Evolutionary conservation across 2,797 vertebrate species (phyloP).

Genomic region (Enteromius treurensis): DNA sequence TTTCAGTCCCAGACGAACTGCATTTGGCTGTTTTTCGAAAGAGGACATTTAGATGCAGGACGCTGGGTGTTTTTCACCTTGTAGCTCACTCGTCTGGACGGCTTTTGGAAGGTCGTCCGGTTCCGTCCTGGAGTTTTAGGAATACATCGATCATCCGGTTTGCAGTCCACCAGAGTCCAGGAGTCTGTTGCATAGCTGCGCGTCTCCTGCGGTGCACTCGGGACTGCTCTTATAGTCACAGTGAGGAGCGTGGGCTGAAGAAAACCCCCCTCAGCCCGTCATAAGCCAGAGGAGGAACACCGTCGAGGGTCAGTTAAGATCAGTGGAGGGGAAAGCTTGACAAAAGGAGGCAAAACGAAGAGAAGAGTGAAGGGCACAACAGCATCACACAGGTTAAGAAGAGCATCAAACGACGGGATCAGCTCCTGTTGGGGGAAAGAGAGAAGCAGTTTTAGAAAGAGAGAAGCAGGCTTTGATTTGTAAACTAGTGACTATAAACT

Average conservation of each 20-base stretch:
- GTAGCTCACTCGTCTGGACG: constrained; percentile 12
- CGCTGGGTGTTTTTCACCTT: constrained; percentile 11
- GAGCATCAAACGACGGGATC: constrained; percentile 39
- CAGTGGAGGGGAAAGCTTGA: constrained; percentile 33
- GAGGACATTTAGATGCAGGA: constrained; percentile 44
- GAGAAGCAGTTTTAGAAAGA: constrained; percentile 18
- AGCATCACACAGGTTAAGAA: constrained; percentile 24
- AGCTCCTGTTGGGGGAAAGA: constrained; percentile 41
- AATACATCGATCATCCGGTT: constrained; percentile 20
- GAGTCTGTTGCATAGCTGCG: constrained; percentile 32
- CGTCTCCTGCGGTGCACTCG: constrained; percentile 12
- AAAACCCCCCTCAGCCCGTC: constrained; percentile 26
- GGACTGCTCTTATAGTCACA: constrained; percentile 29
- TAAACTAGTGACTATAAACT: constrained; percentile 17
- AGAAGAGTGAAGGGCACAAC: constrained; percentile 27
- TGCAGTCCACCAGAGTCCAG: not conserved
- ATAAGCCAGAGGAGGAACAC: constrained; percentile 22
- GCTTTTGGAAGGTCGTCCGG: constrained; percentile 34
- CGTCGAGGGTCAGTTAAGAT: constrained; percentile 5
- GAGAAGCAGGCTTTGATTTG: constrained; percentile 38
- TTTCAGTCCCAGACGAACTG: constrained; percentile 66
- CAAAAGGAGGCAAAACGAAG: constrained; percentile 7
- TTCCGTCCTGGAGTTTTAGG: constrained; percentile 19
- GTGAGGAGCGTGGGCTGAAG: constrained; percentile 3
- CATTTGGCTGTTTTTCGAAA: constrained; percentile 55